Percentiles rank a stretch among this genome's conserved stretches.
Conservation (phyloP, 2,888 invertebrate genomes). For the Euphydryas editha region DNA sequence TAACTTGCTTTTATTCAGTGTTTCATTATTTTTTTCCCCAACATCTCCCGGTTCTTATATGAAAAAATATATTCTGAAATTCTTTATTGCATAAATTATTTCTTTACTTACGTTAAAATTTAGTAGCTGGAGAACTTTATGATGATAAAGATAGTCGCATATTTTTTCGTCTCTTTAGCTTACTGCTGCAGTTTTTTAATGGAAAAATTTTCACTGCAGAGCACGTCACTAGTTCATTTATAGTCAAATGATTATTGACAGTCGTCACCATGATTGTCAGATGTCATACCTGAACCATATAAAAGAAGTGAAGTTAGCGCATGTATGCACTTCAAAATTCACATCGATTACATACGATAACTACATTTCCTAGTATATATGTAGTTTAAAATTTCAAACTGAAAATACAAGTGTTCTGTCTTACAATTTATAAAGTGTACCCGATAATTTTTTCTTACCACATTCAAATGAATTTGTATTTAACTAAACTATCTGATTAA, state of each 20-base stretch:
- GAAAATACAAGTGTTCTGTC: no score
- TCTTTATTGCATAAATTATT: conserved; percentile 6
- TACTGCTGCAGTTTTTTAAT: background rate
- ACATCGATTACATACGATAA: background rate
- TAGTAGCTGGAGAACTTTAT: background rate
- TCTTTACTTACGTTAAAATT: background rate
- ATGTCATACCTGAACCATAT: conserved; percentile 11
- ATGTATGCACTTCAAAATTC: background rate
- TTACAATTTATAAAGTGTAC: no score
- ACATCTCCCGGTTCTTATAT: conserved; percentile 8
- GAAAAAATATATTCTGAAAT: conserved; percentile 14
- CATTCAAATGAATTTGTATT: no score
- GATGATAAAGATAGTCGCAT: background rate
- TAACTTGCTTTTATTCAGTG: conserved; percentile 7
- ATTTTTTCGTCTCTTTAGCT: background rate
- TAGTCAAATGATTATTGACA: conserved; percentile 22
- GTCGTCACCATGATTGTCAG: conserved; percentile 8
- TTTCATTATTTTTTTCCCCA: conserved; percentile 9
- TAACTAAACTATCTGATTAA: no score
- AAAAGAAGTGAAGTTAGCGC: conserved; percentile 1
- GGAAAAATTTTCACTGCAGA: background rate
- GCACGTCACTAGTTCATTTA: background rate
- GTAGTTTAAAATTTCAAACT: no score
- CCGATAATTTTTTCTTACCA: no score
- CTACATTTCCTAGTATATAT: no score